A percentile compares a stretch with the other conserved stretches of the same genome.
Conservation (phyloP, 2,113 vertebrate genomes). For the Carassius auratus region DNA sequence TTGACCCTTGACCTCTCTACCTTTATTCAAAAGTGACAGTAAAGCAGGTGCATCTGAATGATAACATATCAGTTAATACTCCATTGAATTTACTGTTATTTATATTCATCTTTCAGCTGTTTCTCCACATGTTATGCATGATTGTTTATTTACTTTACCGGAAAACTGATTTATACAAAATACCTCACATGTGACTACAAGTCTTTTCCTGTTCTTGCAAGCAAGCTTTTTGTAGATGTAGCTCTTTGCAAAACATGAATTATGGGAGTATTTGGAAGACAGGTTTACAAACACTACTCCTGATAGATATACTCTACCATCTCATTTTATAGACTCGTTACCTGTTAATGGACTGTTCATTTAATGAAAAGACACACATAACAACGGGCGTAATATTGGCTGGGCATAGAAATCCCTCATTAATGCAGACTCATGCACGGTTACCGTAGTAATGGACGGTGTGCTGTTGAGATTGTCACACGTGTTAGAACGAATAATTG, state of each 20-base stretch:
- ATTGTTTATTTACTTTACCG: background rate
- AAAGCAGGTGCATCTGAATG: slow-evolving; percentile 11
- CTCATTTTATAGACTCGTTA: slow-evolving; percentile 22
- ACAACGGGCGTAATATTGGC: slow-evolving; percentile 23
- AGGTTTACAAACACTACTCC: slow-evolving; percentile 16
- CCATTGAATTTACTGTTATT: background rate
- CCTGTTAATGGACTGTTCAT: slow-evolving; percentile 39
- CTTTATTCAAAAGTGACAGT: background rate
- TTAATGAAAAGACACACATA: slow-evolving; percentile 31
- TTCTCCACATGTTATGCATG: background rate
- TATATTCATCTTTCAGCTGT: background rate
- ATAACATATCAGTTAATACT: slow-evolving; percentile 8
- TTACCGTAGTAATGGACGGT: slow-evolving; percentile 28
- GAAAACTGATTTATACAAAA: background rate
- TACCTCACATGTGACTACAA: background rate
- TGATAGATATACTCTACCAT: background rate
- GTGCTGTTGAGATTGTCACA: slow-evolving; percentile 41
- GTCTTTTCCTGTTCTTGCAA: background rate
- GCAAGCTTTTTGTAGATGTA: background rate
- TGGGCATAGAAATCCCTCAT: slow-evolving; percentile 15
- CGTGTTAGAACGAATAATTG: slow-evolving; percentile 28
- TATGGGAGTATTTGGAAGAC: background rate
- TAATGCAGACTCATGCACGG: slow-evolving; percentile 39
- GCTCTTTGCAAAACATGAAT: background rate
- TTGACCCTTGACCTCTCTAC: background rate